These are phyloP conservation scores for Dendrolimus kikuchii DNA, from an alignment of 1,140 invertebrate genomes.

Conservation along the genomic window DNA sequence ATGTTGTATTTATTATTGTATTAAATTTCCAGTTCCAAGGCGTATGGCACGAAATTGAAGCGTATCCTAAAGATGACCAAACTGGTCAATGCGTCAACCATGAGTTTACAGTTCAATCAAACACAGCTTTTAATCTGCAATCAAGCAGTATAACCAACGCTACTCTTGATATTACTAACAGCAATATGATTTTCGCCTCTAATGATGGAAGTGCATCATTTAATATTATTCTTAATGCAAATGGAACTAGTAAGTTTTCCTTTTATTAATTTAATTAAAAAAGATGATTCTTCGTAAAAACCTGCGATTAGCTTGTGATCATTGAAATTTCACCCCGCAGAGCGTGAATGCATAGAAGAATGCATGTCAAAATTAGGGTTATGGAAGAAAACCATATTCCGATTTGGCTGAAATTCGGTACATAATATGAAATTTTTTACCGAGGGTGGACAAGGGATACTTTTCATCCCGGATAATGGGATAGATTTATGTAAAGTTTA, in stretches of 20 bases:
- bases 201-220: slow-evolving; percentile 15
- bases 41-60: slow-evolving; percentile 40
- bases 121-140: slow-evolving; percentile 13
- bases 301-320: too few species aligned
- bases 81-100: slow-evolving; percentile 44
- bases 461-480: background rate
- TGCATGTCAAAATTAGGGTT: too few species aligned
- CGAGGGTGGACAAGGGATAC: too few species aligned
- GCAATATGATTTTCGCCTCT: slow-evolving; percentile 12
- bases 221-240: slow-evolving; percentile 3
- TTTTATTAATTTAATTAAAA: too few species aligned
- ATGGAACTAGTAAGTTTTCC: slow-evolving; percentile 6
- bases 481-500: background rate
- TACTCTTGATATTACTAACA: slow-evolving; percentile 6
- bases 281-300: too few species aligned
- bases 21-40: slow-evolving; percentile 38
- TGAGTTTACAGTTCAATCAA: slow-evolving; percentile 17
- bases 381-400: too few species aligned
- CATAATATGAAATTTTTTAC: too few species aligned
- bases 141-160: slow-evolving; percentile 20
- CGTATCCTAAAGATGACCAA: slow-evolving; percentile 40
- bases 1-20: background rate
- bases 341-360: too few species aligned
- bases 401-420: too few species aligned
- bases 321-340: too few species aligned